Base-by-base conservation (phyloP, 2,888 invertebrate genomes). In the Phymatocera aterrima region DNA sequence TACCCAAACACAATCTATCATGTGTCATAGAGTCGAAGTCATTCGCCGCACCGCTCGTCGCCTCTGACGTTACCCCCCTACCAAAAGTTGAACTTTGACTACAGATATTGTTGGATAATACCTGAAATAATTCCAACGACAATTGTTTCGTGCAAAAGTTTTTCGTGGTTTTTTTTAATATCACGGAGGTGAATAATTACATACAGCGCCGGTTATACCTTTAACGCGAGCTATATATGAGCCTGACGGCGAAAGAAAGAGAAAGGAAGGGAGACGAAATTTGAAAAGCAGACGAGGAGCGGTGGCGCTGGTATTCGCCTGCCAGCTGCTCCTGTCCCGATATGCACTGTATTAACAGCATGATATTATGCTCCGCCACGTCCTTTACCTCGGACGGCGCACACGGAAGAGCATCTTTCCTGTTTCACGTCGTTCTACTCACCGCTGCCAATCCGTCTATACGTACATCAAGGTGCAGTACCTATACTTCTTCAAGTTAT, bases 321-420 rank as follows among this genome's bases (percentile, higher is more conserved):
- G 82, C 84, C 88, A 88, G 88, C 87, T 87, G 88, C 84, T 85
- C 83, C 83, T 82, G 80, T 84, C 83, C 86, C 86, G 87, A 88
- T 88, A 87, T 86, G 87, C 88, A 84, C 83, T 87, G 86, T 87
- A 88, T 88, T 88, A 88, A 88, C 86, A 84, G 84, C 85, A 84
- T 88, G 87, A 89, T 88, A 88, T 72, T 54, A 72, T 88, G 85
- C 88, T 83, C 79, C 85, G 84, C 87, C 89, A 87, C 83, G 85
- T 83, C 85, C 83, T 79, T n/a, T 80, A 83, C 84, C 84, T 83
- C 82, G 83, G 34, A 28, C 51, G 34, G 34, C 21, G 48, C 34
- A 18, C 21, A 72, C 34, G 21, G 51, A 18, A 31, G 10, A 51
- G 34, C 3, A 51, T 1, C 31, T 8, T 0, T n/a, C 72, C 21